A percentile compares a stretch with the other conserved stretches of the same genome.
phyloP scores from a whole-genome alignment of 2,113 vertebrate genomes.

The Siniperca chuatsi region DNA sequence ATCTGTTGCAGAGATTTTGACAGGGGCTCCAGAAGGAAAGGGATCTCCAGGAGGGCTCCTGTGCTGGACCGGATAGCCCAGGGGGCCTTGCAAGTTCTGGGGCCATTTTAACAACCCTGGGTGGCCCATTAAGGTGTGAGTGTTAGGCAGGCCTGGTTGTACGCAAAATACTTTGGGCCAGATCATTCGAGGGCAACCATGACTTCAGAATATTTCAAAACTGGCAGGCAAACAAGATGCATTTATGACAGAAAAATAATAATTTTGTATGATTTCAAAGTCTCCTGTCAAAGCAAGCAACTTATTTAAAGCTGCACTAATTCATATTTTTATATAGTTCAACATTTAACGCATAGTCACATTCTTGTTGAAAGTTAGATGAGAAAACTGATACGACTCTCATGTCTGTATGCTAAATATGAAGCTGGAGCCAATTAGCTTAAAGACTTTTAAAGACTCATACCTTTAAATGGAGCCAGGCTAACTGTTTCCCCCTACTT shows the following conservation, averaged over 20 bases:
- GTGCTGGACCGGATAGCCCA: slow-evolving; percentile 56
- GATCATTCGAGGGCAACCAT: background rate
- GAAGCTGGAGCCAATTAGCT: too few species aligned
- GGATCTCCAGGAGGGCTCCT: slow-evolving; percentile 56
- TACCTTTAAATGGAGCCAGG: too few species aligned
- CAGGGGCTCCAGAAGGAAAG: slow-evolving; percentile 43
- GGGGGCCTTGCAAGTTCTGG: slow-evolving; percentile 22
- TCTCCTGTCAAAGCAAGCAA: background rate
- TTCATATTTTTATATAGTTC: too few species aligned
- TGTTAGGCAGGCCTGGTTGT: background rate
- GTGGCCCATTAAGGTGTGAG: slow-evolving; percentile 44
- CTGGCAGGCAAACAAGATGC: background rate
- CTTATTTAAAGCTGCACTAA: background rate
- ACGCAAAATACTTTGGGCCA: background rate
- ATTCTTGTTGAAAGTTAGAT: too few species aligned
- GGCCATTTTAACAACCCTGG: slow-evolving; percentile 50
- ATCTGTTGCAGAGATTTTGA: slow-evolving; percentile 66
- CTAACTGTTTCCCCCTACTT: background rate
- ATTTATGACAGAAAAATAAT: background rate
- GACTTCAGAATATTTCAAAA: slow-evolving; percentile 5
- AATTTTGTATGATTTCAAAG: background rate
- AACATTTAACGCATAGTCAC: too few species aligned
- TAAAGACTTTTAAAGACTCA: background rate
- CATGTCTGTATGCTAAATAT: too few species aligned
- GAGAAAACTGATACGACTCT: too few species aligned